A percentile compares a stretch with the other conserved stretches of the same genome.
phyloP scores from a whole-genome alignment of 2,113 vertebrate genomes.

The Sciurus niger region DNA sequence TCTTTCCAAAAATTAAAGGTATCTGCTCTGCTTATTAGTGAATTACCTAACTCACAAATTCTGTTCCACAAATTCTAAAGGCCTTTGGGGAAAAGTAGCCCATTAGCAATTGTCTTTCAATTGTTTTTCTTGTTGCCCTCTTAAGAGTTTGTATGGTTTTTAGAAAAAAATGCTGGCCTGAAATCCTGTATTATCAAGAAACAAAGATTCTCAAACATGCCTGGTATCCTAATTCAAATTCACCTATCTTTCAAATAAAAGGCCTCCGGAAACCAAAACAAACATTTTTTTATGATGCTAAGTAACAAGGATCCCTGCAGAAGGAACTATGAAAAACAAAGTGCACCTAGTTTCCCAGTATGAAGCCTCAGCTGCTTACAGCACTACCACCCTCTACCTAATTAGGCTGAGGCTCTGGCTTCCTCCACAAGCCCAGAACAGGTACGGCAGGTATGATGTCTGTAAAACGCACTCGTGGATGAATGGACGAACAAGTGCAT shows the following conservation, averaged over 20 bases:
- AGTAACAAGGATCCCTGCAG: not conserved
- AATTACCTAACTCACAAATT: constrained; percentile 42
- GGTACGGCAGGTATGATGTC: not conserved
- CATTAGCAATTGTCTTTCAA: not conserved
- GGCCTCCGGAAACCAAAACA: not conserved
- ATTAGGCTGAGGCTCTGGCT: not conserved
- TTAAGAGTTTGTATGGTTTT: not conserved
- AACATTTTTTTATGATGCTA: not conserved
- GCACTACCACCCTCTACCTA: not conserved
- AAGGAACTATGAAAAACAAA: not conserved
- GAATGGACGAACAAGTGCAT: not conserved
- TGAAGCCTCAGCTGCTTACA: not conserved
- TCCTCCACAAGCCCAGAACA: not conserved
- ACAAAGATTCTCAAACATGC: not conserved
- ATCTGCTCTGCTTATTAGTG: not conserved
- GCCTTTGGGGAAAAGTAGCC: not conserved
- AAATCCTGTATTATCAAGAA: constrained; percentile 48
- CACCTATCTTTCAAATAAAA: constrained; percentile 31
- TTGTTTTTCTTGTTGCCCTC: not conserved
- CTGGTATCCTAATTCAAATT: constrained; percentile 10
- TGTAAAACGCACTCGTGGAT: not conserved
- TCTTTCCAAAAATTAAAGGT: not conserved
- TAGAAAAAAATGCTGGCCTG: constrained; percentile 41
- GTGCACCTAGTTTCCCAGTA: not conserved
- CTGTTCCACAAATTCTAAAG: not conserved